Evolutionary conservation across 2,113 vertebrate species (phyloP), one percentile per base, ranked within the genome.

Genomic region (Azemiops feae): DNA sequence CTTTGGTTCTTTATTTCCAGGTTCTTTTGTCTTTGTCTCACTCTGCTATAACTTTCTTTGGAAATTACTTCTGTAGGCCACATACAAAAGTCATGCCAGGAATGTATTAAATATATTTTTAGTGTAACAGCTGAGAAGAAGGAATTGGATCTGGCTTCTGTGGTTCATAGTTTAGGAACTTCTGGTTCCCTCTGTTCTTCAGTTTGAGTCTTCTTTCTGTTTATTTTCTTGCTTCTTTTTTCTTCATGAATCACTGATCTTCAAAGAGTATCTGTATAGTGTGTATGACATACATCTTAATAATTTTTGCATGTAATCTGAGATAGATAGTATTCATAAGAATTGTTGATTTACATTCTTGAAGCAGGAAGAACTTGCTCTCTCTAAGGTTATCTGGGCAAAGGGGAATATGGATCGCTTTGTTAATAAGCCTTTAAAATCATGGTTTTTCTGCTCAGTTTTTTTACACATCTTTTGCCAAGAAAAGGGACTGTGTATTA

Each of bases 81-180:
- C 74, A 60, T 64, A 81, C 88, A 60, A 94, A 93, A 91, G 54
- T 90, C 54, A 90, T 90, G 50, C 52, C 54, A 85, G 85, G 34
- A 91, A 88, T 64, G 47, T 89, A 91, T 89, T 92, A 81, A 53
- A 94, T 85, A 27, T 92, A 60, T 94, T 94, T 93, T 91, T 94
- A 91, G 81, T 85, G 27, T 88, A 87, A 45, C 85, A 94, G 85
- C 81, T 93, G 88, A 89, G 89, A 43, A 60, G 88, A 54, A 81
- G 92, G 85, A 91, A 57, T 92, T 50, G 45, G 54, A 60, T 45
- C 25, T 50, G 23, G 27, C 50, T 91, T 92, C 43, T 60, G 57
- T 25, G 69, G n/a, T 53, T 89, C 60, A 85, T 55, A 87, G 47
- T 30, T 85, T 85, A 43, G 69, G 53, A 92, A 90, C 53, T 50